These are phyloP conservation scores for Tenodera sinensis DNA, from an alignment of 2,888 invertebrate genomes.

Conservation along the genomic window DNA sequence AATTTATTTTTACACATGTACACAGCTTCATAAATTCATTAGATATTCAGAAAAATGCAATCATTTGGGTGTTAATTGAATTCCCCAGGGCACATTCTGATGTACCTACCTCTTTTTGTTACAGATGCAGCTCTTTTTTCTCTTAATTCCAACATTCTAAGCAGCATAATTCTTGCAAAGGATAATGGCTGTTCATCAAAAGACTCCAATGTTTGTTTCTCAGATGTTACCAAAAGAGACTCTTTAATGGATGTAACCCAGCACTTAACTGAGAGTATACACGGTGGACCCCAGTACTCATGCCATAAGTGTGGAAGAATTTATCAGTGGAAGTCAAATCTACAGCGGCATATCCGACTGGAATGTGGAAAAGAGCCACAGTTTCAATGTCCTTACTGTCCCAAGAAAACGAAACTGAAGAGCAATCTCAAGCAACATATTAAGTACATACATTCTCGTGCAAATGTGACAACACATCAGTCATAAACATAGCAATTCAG, in stretches of 20 bases:
- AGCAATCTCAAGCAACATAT: constrained; percentile 21
- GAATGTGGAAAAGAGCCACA: constrained; percentile 36
- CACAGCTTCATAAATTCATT: too few species aligned
- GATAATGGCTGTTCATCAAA: not conserved
- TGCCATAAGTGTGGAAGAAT: constrained; percentile 19
- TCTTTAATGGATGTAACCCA: not conserved
- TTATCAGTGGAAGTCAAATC: constrained; percentile 27
- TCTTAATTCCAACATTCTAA: not conserved
- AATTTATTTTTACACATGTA: too few species aligned
- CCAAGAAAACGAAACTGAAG: constrained; percentile 24
- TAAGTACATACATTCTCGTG: constrained; percentile 7
- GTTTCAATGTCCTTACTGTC: constrained; percentile 29
- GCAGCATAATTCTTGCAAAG: not conserved
- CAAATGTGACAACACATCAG: not conserved
- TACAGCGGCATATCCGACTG: constrained; percentile 38
- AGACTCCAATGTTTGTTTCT: not conserved
- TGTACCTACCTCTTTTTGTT: not conserved
- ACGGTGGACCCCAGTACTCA: not conserved
- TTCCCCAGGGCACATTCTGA: not conserved
- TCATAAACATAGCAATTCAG: not conserved
- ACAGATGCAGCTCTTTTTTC: not conserved
- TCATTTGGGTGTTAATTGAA: not conserved
- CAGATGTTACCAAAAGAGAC: not conserved
- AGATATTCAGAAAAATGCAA: too few species aligned
- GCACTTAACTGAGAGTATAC: not conserved